Base-by-base conservation (phyloP, 2,888 invertebrate species). In the Brenthis daphne region DNA sequence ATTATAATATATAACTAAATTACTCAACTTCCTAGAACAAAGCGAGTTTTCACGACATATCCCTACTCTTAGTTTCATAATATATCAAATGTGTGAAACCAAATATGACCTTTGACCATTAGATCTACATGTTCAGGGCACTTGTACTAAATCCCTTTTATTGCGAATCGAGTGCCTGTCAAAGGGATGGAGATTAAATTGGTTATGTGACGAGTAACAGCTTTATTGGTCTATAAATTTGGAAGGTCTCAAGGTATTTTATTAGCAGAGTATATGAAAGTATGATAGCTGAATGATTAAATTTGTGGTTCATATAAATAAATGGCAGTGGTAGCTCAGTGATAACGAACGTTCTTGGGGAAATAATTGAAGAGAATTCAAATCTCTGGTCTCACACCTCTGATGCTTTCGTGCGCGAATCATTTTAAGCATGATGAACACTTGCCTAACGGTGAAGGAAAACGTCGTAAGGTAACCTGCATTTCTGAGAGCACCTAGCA, bases 201-300 rank as follows among this genome's bases (percentile, higher is more conserved):
- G 83, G 83, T 83, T 86, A 87, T 86, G 85, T 84, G 86, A 84
- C 80, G 82, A 82, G 82, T 83, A 85, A 82, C 85, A 84, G 84
- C 83, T 89, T 90, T 89, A 89, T 87, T 80, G 83, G 77, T 68
- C 74, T 75, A 84, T 89, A 89, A 89, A 89, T 85, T 83, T 77
- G 73, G 74, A 69, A 77, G 77, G 77, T 78, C 77, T 77, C 76
- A 76, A 73, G 80, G 83, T 74, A 86, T 87, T 88, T 89, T 89
- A 89, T 88, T 88, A 85, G 81, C 79, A 79, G 76, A 78, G 80
- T 85, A 87, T 87, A 89, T 89, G 88, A 73, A 71, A 88, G 72
- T 74, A 73, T 74, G 73, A 76, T 74, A 72, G 68, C 68, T 24
- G 70, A 73, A 77, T 76, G 74, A 75, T 60, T 60, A 60, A 60